Conservation (phyloP, 2,797 vertebrate genomes). For the Karalla daura region DNA sequence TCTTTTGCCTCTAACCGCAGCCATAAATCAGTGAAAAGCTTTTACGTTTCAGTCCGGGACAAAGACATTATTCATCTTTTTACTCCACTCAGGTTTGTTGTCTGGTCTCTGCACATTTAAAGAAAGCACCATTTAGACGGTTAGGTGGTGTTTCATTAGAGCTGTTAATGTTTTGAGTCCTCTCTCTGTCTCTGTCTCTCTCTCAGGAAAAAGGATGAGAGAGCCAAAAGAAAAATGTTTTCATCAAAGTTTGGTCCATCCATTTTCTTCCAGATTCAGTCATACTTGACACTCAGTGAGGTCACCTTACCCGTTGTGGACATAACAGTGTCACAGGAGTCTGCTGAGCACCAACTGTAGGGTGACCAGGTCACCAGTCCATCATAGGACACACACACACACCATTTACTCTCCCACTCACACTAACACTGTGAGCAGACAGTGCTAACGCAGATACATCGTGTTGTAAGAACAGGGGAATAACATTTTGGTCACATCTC, state of each 20-base stretch:
- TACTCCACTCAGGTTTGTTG: slow-evolving; percentile 39
- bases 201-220: slow-evolving; percentile 8
- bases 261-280: too few species aligned
- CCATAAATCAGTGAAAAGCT: slow-evolving; percentile 67
- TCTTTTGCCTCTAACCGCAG: slow-evolving; percentile 48
- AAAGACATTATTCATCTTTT: slow-evolving; percentile 53
- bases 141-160: slow-evolving; percentile 12
- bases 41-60: slow-evolving; percentile 56
- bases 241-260: too few species aligned
- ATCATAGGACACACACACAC: too few species aligned
- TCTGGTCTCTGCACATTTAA: slow-evolving; percentile 26
- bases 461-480: too few species aligned
- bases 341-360: too few species aligned
- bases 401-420: too few species aligned
- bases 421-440: too few species aligned
- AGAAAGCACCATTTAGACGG: slow-evolving; percentile 14
- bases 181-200: slow-evolving; percentile 32
- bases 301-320: too few species aligned
- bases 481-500: slow-evolving; percentile 20
- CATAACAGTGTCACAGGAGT: too few species aligned
- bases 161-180: slow-evolving; percentile 25
- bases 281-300: too few species aligned
- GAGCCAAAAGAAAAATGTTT: slow-evolving; percentile 14
- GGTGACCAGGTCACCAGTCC: too few species aligned
- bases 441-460: too few species aligned